A percentile compares a stretch with the other conserved stretches of the same genome.
phyloP scores from a whole-genome alignment of 2,113 vertebrate genomes.

The Pluvianellus socialis region DNA sequence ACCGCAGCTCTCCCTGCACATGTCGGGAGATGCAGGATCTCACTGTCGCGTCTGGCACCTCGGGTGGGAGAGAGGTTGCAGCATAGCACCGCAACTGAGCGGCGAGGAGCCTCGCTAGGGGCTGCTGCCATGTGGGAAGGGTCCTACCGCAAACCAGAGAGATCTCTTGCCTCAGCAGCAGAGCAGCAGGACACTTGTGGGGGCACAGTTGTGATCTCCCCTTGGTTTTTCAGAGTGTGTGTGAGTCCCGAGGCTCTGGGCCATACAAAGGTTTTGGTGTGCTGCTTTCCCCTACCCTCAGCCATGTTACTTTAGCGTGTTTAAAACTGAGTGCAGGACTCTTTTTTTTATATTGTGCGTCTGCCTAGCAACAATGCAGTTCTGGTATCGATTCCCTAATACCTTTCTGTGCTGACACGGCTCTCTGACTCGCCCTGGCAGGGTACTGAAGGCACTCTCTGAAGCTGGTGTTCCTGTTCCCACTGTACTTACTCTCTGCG shows the following conservation, averaged over 20 bases:
- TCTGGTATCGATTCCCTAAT: background rate
- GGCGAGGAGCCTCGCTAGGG: background rate
- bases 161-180: background rate
- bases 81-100: background rate
- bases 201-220: background rate
- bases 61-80: background rate
- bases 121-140: background rate
- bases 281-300: background rate
- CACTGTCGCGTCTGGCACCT: background rate
- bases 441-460: constrained; percentile 79
- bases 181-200: background rate
- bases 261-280: background rate
- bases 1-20: background rate
- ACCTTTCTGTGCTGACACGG: background rate
- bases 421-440: constrained; percentile 39
- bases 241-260: background rate
- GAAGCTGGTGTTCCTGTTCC: constrained; percentile 78
- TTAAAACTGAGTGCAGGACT: background rate
- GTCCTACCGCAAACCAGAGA: background rate
- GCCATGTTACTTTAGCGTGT: background rate
- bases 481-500: constrained; percentile 73
- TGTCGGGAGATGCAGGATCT: background rate
- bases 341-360: too few relatives aligned
- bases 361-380: background rate
- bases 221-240: background rate